Conservation (phyloP, 2,113 vertebrate species). For the Macrotis lagotis region DNA sequence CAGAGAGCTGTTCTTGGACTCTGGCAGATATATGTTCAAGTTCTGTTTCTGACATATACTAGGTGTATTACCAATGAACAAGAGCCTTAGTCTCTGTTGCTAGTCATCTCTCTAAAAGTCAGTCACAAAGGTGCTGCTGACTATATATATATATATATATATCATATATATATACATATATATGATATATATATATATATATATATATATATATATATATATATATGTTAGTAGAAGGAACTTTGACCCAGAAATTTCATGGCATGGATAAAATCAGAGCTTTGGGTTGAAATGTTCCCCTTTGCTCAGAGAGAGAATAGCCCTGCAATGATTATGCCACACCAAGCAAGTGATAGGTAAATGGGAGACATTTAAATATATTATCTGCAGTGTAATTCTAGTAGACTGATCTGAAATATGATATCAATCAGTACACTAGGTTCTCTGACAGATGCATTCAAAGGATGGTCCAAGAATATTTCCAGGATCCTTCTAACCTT, state of each 20-base stretch:
- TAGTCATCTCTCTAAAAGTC: background rate
- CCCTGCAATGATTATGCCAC: background rate
- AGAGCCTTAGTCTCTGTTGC: background rate
- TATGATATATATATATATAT: no score
- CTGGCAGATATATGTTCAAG: background rate
- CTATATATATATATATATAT: no score
- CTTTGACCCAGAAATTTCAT: background rate
- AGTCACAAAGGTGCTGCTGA: background rate
- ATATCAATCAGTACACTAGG: background rate
- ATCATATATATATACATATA: no score
- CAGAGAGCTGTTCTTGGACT: background rate
- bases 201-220: no score
- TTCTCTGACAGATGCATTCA: background rate
- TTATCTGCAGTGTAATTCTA: background rate
- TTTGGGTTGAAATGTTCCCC: background rate
- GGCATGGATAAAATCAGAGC: background rate
- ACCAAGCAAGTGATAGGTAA: background rate
- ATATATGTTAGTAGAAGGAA: background rate
- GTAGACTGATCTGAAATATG: background rate
- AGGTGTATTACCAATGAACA: background rate
- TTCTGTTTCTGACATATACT: background rate
- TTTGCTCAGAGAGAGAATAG: background rate
- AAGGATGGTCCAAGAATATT: background rate
- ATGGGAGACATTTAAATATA: background rate
- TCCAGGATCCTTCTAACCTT: background rate